These are phyloP conservation scores for Astur gentilis DNA, from an alignment of 2,113 vertebrate species.

Conservation along the genomic window DNA sequence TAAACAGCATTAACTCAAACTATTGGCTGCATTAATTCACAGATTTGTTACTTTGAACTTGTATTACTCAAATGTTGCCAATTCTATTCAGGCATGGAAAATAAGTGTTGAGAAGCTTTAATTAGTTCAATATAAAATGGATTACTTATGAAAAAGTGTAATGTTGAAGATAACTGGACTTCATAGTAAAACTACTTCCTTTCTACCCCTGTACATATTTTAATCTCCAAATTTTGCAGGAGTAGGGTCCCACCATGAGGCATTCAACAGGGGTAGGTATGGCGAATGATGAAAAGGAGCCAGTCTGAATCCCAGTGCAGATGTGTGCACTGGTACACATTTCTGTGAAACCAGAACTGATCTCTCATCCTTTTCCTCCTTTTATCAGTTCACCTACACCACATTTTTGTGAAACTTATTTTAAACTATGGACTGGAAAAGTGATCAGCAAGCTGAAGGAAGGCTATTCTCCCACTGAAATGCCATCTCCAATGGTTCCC, in stretches of 20 bases:
- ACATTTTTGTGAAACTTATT: neutral
- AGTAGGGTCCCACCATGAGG: neutral
- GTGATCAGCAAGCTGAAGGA: neutral
- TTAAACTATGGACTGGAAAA: neutral
- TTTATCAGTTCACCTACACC: neutral
- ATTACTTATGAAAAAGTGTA: neutral
- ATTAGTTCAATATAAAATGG: neutral
- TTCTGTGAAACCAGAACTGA: neutral
- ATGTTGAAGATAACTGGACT: neutral
- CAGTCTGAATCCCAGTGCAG: neutral
- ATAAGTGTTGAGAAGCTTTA: neutral
- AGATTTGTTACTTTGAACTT: neutral
- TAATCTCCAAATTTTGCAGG: neutral
- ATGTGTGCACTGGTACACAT: neutral
- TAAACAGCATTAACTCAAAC: neutral
- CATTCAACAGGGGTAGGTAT: neutral
- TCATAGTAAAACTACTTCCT: neutral
- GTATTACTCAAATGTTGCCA: neutral
- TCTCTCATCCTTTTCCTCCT: neutral
- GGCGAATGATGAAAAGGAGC: neutral
- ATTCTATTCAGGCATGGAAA: neutral
- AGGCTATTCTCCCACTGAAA: neutral
- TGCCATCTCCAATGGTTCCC: no score
- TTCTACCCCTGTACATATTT: rapidly evolving
- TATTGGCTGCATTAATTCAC: neutral